These are phyloP conservation scores for Poeciliopsis retropinna DNA, from an alignment of 2,113 vertebrate genomes.

Conservation along the genomic window DNA sequence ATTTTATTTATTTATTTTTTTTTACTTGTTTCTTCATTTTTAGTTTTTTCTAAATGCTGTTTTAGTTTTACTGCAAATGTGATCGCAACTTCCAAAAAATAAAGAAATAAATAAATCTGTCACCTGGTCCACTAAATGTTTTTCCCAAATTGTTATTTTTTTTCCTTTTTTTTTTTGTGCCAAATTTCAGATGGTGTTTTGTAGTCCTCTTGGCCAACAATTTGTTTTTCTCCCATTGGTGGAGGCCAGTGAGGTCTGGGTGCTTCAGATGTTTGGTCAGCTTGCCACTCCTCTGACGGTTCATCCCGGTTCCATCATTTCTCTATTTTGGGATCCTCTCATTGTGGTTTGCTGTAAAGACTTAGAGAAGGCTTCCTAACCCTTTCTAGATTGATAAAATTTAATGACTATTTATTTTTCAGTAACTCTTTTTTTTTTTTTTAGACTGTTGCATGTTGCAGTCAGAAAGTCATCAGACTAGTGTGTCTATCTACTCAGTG, in stretches of 20 bases:
- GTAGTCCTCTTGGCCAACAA: too few relatives aligned
- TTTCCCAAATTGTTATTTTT: too few relatives aligned
- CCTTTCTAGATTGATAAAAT: not conserved
- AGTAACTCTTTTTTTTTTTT: not conserved
- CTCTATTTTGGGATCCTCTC: not conserved
- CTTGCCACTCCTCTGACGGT: not conserved
- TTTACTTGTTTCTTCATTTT: too few relatives aligned
- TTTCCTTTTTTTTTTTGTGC: too few relatives aligned
- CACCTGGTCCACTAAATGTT: too few relatives aligned
- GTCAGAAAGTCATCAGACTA: not conserved
- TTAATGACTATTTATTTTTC: not conserved
- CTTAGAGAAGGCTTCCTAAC: not conserved
- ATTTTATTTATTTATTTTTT: too few relatives aligned
- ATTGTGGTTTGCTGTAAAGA: not conserved
- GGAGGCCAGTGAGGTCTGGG: not conserved
- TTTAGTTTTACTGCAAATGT: too few relatives aligned
- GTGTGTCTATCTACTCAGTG: not conserved
- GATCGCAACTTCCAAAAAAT: too few relatives aligned
- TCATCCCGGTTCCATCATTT: not conserved
- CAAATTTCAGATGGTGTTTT: too few relatives aligned
- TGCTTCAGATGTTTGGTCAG: not conserved
- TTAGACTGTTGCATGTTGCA: not conserved
- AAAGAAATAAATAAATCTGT: too few relatives aligned
- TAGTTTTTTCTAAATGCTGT: too few relatives aligned
- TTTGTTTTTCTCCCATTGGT: not conserved